Conservation (phyloP, 2,888 invertebrate genomes). For the Subacronicta megacephala region DNA sequence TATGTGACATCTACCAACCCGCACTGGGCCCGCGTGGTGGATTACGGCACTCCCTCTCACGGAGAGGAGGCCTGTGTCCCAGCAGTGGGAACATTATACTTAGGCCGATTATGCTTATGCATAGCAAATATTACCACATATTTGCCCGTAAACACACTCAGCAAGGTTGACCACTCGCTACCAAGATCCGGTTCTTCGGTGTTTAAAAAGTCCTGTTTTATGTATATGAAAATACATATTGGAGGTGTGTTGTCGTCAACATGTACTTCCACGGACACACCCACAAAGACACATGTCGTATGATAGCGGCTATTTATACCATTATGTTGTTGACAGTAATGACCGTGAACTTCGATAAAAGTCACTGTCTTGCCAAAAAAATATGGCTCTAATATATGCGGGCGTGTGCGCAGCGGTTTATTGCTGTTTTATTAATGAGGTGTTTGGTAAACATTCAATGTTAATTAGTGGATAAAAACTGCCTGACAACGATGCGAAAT, state of each 20-base stretch:
- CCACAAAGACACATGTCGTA: constrained; percentile 19
- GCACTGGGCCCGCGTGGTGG: no score
- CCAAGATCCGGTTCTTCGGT: constrained; percentile 17
- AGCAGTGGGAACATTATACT: no score
- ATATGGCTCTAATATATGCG: background rate
- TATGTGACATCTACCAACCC: no score
- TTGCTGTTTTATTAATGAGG: background rate
- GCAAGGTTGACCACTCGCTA: constrained; percentile 22
- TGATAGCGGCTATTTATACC: constrained; percentile 27
- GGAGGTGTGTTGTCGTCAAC: constrained; percentile 31
- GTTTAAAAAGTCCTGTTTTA: constrained; percentile 8
- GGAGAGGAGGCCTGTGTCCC: no score
- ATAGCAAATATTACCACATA: constrained; percentile 4
- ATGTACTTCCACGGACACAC: constrained; percentile 23
- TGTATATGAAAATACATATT: background rate
- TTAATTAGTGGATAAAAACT: no score
- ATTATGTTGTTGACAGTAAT: constrained; percentile 4
- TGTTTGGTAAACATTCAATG: no score
- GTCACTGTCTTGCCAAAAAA: constrained; percentile 1
- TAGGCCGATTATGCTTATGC: no score
- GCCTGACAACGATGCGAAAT: no score
- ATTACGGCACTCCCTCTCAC: no score
- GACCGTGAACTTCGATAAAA: constrained; percentile 21
- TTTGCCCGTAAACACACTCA: constrained; percentile 1
- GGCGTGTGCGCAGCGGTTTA: background rate